Evolutionary conservation across 1,140 invertebrate species (phyloP).

Genomic region (Liolophura sinensis): DNA sequence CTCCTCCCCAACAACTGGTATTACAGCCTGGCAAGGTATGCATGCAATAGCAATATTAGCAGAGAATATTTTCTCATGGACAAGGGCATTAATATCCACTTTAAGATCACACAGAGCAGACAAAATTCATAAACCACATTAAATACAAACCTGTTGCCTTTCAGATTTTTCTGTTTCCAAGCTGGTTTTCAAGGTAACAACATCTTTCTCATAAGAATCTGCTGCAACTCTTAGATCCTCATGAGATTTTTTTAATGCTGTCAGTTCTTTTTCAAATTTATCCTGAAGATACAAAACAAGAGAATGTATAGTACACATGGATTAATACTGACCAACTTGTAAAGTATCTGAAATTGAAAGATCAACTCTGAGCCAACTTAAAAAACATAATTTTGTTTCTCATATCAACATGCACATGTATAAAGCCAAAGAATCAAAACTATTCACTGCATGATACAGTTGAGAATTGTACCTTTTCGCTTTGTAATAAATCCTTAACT

Average conservation of each 20-base stretch:
- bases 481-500: constrained; percentile 23
- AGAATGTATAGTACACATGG: neutral
- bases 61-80: too few relatives aligned
- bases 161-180: constrained; percentile 36
- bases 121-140: too few relatives aligned
- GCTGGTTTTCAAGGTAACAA: constrained; percentile 19
- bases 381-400: too few relatives aligned
- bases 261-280: constrained; percentile 23
- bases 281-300: constrained; percentile 13
- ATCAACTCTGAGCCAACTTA: too few relatives aligned
- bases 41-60: too few relatives aligned
- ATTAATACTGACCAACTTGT: too few relatives aligned
- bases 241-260: constrained; percentile 22
- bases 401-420: too few relatives aligned
- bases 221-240: constrained; percentile 24
- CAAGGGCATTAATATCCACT: too few relatives aligned
- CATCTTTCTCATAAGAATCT: constrained; percentile 40
- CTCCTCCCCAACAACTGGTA: too few relatives aligned
- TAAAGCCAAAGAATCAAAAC: neutral
- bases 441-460: neutral
- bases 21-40: too few relatives aligned
- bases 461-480: constrained; percentile 17
- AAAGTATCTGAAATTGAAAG: neutral
- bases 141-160: constrained; percentile 28
- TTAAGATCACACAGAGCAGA: too few relatives aligned